Percentiles rank a stretch among this genome's conserved stretches.
Conservation (phyloP, 1,140 invertebrate genomes). For the Nomia melanderi region DNA sequence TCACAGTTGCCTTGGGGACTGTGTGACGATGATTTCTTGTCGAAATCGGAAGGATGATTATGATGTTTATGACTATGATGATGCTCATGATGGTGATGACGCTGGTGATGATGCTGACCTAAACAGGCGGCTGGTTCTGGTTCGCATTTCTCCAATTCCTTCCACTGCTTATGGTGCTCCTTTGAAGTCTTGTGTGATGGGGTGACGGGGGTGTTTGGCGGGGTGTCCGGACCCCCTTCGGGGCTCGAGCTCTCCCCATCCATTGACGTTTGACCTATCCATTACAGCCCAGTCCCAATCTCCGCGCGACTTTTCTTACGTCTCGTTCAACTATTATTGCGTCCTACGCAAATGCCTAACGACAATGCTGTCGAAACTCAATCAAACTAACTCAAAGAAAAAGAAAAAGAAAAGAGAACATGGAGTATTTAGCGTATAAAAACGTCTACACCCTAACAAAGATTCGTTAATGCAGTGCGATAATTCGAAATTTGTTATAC, state of each 20-base stretch:
- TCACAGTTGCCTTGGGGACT: slow-evolving; percentile 53
- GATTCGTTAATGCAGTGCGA: background rate
- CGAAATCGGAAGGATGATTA: slow-evolving; percentile 49
- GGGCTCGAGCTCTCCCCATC: slow-evolving; percentile 81
- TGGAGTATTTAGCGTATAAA: slow-evolving; percentile 65
- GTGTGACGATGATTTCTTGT: slow-evolving; percentile 67
- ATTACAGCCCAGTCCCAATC: slow-evolving; percentile 80
- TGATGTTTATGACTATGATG: slow-evolving; percentile 61
- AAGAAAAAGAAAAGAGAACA: slow-evolving; percentile 67
- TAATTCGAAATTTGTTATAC: slow-evolving; percentile 5
- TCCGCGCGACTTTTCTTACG: slow-evolving; percentile 71
- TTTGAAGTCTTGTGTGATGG: slow-evolving; percentile 77
- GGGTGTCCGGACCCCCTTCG: slow-evolving; percentile 82
- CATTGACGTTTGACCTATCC: slow-evolving; percentile 80
- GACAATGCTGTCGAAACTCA: slow-evolving; percentile 74
- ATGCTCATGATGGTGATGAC: slow-evolving; percentile 63
- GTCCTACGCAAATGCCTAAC: slow-evolving; percentile 79
- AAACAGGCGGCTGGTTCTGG: slow-evolving; percentile 71
- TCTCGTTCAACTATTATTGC: slow-evolving; percentile 76
- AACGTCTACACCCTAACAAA: background rate
- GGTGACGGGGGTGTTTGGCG: slow-evolving; percentile 81
- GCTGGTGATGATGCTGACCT: slow-evolving; percentile 76
- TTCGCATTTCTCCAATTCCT: slow-evolving; percentile 68
- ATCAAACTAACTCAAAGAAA: slow-evolving; percentile 66
- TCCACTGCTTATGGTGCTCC: slow-evolving; percentile 72